A percentile compares a stretch with the other conserved stretches of the same genome.
phyloP scores from a whole-genome alignment of 2,888 invertebrate species.

The Ferdinandea cuprea region DNA sequence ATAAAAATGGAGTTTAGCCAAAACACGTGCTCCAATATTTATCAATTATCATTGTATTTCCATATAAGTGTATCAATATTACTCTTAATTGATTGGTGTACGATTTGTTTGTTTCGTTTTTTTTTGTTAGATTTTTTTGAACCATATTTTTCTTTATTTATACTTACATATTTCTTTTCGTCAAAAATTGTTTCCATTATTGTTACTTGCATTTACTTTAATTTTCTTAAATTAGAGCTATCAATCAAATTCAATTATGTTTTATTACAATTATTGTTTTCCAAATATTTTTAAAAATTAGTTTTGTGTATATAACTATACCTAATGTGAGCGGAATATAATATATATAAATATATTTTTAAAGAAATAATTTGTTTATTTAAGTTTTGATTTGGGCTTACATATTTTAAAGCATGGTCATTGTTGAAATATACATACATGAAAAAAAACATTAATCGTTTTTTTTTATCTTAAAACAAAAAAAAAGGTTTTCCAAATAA shows the following conservation, averaged over 20 bases:
- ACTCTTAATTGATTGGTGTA: constrained; percentile 74
- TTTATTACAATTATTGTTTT: constrained; percentile 21
- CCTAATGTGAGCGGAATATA: constrained; percentile 55
- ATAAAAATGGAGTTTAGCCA: constrained; percentile 78
- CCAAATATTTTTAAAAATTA: constrained; percentile 45
- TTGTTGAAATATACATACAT: constrained; percentile 72
- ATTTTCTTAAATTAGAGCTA: constrained; percentile 60
- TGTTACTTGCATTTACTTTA: constrained; percentile 65
- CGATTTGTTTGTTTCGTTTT: constrained; percentile 42
- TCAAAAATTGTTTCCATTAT: constrained; percentile 54
- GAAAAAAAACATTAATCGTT: constrained; percentile 19
- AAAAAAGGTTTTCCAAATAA: constrained; percentile 34
- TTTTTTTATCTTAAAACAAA: constrained; percentile 15
- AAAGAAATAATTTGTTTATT: constrained; percentile 49
- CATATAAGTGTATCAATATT: constrained; percentile 73
- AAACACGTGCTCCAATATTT: constrained; percentile 78
- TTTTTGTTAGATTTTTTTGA: constrained; percentile 48
- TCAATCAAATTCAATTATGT: constrained; percentile 39
- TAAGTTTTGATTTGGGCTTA: constrained; percentile 74
- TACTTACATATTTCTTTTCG: constrained; percentile 45
- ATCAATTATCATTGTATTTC: constrained; percentile 71
- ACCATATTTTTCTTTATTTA: constrained; percentile 48
- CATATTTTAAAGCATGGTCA: constrained; percentile 76
- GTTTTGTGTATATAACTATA: constrained; percentile 68
- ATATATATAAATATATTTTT: constrained; percentile 26